A percentile compares a stretch with the other conserved stretches of the same genome.
phyloP scores from a whole-genome alignment of 2,113 vertebrate genomes.

The Neotoma lepida region DNA sequence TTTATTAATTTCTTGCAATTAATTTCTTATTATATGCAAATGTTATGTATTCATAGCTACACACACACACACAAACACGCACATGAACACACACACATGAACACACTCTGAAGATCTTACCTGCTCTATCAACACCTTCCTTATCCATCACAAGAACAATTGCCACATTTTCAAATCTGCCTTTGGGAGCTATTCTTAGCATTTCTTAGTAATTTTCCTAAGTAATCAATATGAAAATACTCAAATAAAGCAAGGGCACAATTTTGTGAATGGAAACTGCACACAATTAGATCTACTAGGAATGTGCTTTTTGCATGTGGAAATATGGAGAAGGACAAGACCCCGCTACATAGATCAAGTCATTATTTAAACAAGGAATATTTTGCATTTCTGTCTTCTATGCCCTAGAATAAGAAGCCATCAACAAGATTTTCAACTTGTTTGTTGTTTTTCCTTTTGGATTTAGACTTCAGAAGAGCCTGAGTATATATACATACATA shows the following conservation, averaged over 20 bases:
- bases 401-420: constrained; percentile 1
- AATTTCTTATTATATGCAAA: background rate
- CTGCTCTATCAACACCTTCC: background rate
- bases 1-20: constrained; percentile 9
- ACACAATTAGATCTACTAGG: background rate
- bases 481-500: constrained; percentile 47
- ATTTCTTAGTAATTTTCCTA: background rate
- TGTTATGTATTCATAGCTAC: background rate
- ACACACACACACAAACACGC: background rate
- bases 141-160: background rate
- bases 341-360: background rate
- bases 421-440: background rate
- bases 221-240: constrained; percentile 28
- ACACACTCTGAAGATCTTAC: background rate
- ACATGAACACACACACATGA: background rate
- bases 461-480: constrained; percentile 59
- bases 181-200: background rate
- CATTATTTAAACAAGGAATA: background rate
- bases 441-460: background rate
- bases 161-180: constrained; percentile 1
- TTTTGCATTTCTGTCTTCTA: background rate
- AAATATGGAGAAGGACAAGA: background rate
- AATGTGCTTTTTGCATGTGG: background rate
- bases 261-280: background rate
- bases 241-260: background rate